Base-by-base conservation (phyloP, 2,797 vertebrate species). In the Zenarchopterus dispar region DNA sequence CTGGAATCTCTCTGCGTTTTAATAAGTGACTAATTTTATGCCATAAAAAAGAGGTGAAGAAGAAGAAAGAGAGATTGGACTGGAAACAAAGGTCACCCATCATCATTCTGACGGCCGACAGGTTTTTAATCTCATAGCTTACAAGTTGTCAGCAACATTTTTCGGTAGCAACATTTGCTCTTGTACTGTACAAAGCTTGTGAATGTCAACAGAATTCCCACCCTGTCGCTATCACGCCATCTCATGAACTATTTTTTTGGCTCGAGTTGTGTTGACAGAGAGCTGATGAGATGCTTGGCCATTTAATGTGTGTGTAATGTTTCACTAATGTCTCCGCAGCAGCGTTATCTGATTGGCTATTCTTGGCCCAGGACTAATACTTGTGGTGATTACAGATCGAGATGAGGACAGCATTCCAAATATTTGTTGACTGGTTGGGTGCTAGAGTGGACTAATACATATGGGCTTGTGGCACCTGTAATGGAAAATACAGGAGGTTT, bases 261-360 rank as follows among this genome's bases (percentile, higher is more conserved):
- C 75, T 45, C 21, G 0, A 60, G 69, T 42, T 70, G 65, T 80
- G 80, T 85, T 85, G 80, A 78, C 42, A 48, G 72, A 79, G 84
- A 24, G 16, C 69, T 84, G 82, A 84, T 81, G 78, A 71, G 78
- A 85, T 47, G 70, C 80, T 78, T 15, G 82, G 77, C 78, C 69
- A 59, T 85, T 82, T 85, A 82, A 87, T 89, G 83, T 71, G 72
- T 62, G 77, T 78, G 80, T 88, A 84, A 87, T 88, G 83, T 86
- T 81, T 82, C 77, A 61, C 86, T 89, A 89, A 89, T 89, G 84
- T 86, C 78, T 74, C 73, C n/a, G 70, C 80, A 19, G 47, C 64
- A 22, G 70, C 64, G 71, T 83, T 85, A 89, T 91, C 89, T 83
- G 85, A 87, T 84, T 51, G 56, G 68, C 88, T 91, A 89, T 91